Evolutionary conservation across 1,140 invertebrate species (phyloP), one percentile per base, ranked within the genome.

Genomic region (Diabrotica undecimpunctata): DNA sequence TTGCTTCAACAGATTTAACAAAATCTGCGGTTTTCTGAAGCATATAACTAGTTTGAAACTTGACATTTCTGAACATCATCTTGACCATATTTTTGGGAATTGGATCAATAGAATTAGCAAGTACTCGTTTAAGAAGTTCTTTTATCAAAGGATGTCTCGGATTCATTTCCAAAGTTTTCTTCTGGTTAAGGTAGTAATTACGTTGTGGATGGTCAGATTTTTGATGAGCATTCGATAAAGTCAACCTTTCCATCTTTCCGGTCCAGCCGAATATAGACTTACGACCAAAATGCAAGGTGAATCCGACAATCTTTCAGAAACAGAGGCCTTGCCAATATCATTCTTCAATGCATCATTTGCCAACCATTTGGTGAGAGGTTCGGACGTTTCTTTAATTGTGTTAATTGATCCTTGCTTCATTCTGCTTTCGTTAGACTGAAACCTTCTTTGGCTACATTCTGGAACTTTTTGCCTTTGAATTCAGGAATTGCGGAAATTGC

Each of bases 391-490:
- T 93, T 90, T 25, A 94, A 74, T 54, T 86, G 85, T 79, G 97
- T 94, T 70, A 91, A 83, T 70, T 87, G 87, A 76, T 94, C 89
- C 76, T 96, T 95, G 57, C 88, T 86, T 66, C 90, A 89, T 66
- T 93, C 90, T 12, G 88, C 88, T 77, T 91, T 94, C 65, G 95
- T 89, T 1, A 99, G 78, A 61, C 90, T 88, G 72, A 99, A 88
- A 2, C 97, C 96, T 83, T 99, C 98, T 80, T 99, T 99, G 65
- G 98, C 98, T 39, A 98, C 94, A 78, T 99, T 99, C 81, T 99
- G 96, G 90, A 99, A 98, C 80, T 99, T 99, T 82, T 99, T 98
- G 37, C 95, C 94, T 74, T 99, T 97, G 80, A 96, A 99, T 81
- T 99, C 97, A n/a, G 98, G 96, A 73, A 99, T 81, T 7, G 95